Percentiles rank a stretch among this genome's conserved stretches.
Evolutionary conservation across 2,797 vertebrate species (phyloP).

Genomic region (Moxostoma hubbsi): DNA sequence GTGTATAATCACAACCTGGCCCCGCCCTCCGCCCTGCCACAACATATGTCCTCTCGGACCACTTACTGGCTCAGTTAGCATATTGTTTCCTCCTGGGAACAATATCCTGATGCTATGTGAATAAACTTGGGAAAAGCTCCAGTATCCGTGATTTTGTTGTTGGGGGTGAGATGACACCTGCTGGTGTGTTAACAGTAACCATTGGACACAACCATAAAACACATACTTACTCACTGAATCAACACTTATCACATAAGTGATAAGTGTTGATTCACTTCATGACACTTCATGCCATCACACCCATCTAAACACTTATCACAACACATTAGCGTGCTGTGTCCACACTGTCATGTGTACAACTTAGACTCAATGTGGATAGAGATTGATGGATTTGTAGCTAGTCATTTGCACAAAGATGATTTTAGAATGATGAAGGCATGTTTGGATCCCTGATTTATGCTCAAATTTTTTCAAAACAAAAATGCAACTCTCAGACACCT

Average conservation of each 20-base stretch:
- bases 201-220: background rate
- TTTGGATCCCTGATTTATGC: background rate
- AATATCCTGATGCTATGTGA: constrained; percentile 78
- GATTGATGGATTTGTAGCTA: background rate
- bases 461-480: background rate
- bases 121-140: constrained; percentile 77
- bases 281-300: no score
- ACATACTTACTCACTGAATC: background rate
- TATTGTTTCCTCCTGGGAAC: constrained; percentile 76
- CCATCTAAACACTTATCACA: no score
- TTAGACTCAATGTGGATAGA: background rate
- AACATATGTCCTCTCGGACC: constrained; percentile 56
- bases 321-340: no score
- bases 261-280: no score
- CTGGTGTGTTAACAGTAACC: background rate
- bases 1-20: no score
- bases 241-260: no score
- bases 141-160: constrained; percentile 79
- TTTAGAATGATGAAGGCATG: background rate
- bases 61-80: constrained; percentile 52
- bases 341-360: background rate
- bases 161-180: constrained; percentile 63
- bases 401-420: background rate
- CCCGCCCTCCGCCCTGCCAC: no score
- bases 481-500: no score